Base-by-base conservation (phyloP, 2,888 invertebrate species). In the Acanthosepion lycidas region DNA sequence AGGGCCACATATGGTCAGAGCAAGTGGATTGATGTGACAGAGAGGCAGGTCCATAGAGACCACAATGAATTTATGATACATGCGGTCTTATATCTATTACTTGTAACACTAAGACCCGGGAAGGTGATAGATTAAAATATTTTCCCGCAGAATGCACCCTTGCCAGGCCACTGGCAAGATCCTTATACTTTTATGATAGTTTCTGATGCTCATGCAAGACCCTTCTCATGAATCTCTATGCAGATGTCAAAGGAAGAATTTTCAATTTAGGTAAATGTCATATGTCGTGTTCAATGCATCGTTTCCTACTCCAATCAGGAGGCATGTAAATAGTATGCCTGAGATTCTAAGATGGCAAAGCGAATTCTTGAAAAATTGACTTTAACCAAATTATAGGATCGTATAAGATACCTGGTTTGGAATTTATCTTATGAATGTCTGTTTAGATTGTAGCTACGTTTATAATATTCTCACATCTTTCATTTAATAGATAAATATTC, bases 101-200 rank as follows among this genome's bases (percentile, higher is more conserved):
- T 78, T 78, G 78, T 6, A 78, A n/a, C n/a, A 18, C 18, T 15
- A 12, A 78, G 23, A n/a, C 78, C n/a, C n/a, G 78, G 78, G 78
- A 33, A 78, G 78, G n/a, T 78, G 78, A 78, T 78, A 78, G 78
- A 78, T 78, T n/a, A 78, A 78, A 78, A n/a, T 78, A 78, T 78
- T 78, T 78, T 78, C 78, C 78, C n/a, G n/a, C n/a, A n/a, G 15
- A n/a, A 78, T 78, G n/a, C n/a, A 9, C n/a, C 0, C n/a, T 78
- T 78, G n/a, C 5, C n/a, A 12, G n/a, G 78, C 9, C 78, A 59
- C 15, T 9, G n/a, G 12, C 4, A 78, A 78, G 78, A 78, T 78
- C 78, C 33, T 78, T 78, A 78, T 15, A 5, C 78, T 78, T 78
- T n/a, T 23, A 59, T 59, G 59, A 59, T 23, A 20, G 59, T 59